Conservation (phyloP, 2,797 vertebrate genomes). For the Esox lucius region DNA sequence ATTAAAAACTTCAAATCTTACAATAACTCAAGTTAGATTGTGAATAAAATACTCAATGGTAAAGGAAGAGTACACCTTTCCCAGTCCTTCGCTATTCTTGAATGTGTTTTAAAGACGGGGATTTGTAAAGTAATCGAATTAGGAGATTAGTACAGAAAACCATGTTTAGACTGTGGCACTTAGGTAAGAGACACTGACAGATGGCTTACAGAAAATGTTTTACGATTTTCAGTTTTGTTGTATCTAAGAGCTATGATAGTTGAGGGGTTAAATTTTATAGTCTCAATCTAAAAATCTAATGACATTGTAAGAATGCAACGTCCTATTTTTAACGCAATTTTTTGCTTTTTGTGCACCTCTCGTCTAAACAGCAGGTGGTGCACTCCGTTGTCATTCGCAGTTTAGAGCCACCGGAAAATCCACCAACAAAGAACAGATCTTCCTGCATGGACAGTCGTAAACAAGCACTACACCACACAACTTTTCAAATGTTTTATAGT, state of each 20-base stretch:
- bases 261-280: not conserved
- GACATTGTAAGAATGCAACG: not conserved
- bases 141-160: slow-evolving; percentile 66
- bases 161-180: slow-evolving; percentile 59
- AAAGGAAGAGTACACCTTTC: not conserved
- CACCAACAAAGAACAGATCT: slow-evolving; percentile 20
- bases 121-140: slow-evolving; percentile 70
- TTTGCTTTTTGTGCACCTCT: not conserved
- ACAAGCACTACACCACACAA: not conserved
- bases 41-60: not conserved
- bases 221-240: not conserved
- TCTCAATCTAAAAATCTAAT: not conserved
- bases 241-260: not conserved
- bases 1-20: slow-evolving; percentile 22
- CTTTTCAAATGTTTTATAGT: not conserved
- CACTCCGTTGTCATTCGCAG: not conserved
- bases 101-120: slow-evolving; percentile 24
- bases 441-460: not conserved
- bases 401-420: slow-evolving; percentile 23
- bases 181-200: slow-evolving; percentile 10
- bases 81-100: slow-evolving; percentile 18
- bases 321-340: not conserved
- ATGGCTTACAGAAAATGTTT: not conserved
- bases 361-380: slow-evolving; percentile 43
- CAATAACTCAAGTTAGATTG: slow-evolving; percentile 11